These are phyloP conservation scores for Megaleporinus macrocephalus DNA, from an alignment of 2,113 vertebrate genomes.

Conservation along the genomic window DNA sequence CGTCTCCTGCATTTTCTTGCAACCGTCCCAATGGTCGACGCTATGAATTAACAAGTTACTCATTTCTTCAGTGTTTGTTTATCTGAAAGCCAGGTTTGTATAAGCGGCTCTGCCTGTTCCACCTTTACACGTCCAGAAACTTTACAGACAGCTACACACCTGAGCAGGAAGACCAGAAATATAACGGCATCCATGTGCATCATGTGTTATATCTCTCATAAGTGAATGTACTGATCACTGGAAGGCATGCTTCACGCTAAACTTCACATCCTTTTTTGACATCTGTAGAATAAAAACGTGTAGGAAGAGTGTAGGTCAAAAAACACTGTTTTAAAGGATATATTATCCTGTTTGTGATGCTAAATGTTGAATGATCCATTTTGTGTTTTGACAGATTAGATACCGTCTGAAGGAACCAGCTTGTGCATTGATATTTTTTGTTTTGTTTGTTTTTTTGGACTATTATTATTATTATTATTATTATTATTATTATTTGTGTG, in stretches of 20 bases:
- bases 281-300: slow-evolving; percentile 84
- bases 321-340: slow-evolving; percentile 83
- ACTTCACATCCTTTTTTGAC: slow-evolving; percentile 68
- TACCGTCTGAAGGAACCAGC: slow-evolving; percentile 55
- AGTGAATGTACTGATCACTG: slow-evolving; percentile 83
- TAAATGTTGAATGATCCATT: slow-evolving; percentile 67
- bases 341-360: slow-evolving; percentile 83
- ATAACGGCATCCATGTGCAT: slow-evolving; percentile 5
- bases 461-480: slow-evolving; percentile 41
- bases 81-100: neutral
- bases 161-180: slow-evolving; percentile 34
- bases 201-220: slow-evolving; percentile 59
- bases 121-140: neutral
- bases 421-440: slow-evolving; percentile 60
- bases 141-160: neutral
- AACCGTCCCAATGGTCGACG: neutral
- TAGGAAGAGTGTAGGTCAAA: slow-evolving; percentile 79
- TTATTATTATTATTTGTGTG: slow-evolving; percentile 61
- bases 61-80: neutral
- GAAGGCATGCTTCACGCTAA: slow-evolving; percentile 70
- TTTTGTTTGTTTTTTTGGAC: slow-evolving; percentile 20
- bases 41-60: neutral
- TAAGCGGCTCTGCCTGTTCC: neutral
- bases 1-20: neutral
- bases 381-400: slow-evolving; percentile 69